These are phyloP conservation scores for Pandemis corylana DNA, from an alignment of 2,888 invertebrate species.

Conservation along the genomic window DNA sequence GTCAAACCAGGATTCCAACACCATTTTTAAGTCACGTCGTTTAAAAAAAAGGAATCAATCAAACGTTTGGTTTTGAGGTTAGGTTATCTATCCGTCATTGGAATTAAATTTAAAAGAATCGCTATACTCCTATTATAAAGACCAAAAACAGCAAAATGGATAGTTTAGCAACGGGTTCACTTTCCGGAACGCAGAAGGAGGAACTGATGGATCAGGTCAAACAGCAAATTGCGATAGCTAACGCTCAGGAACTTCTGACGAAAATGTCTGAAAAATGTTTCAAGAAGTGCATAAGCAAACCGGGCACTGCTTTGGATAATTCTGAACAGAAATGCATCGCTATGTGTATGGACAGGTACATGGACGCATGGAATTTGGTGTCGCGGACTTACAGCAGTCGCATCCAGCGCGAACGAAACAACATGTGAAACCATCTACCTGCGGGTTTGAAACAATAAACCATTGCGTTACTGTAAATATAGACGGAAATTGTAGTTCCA, in stretches of 20 bases:
- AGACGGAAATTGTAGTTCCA: constrained; percentile 70
- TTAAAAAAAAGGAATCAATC: constrained; percentile 8
- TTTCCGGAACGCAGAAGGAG: constrained; percentile 90
- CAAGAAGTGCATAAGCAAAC: constrained; percentile 96
- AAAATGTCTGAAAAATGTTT: constrained; percentile 99
- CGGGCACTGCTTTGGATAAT: constrained; percentile 94
- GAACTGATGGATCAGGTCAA: constrained; percentile 97
- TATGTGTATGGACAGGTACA: constrained; percentile 99
- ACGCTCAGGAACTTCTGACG: constrained; percentile 96
- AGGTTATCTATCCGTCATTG: constrained; percentile 61
- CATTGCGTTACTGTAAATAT: constrained; percentile 75
- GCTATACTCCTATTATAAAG: constrained; percentile 27
- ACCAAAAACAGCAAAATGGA: constrained; percentile 78
- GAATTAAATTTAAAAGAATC: constrained; percentile 42
- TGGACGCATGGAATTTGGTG: constrained; percentile 98
- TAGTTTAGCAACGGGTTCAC: constrained; percentile 80
- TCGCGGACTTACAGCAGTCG: constrained; percentile 94
- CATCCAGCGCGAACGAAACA: constrained; percentile 91
- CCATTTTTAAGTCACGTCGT: neutral
- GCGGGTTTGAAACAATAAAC: constrained; percentile 51
- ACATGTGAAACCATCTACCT: constrained; percentile 74
- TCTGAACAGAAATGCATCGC: constrained; percentile 98
- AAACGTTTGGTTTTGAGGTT: constrained; percentile 61
- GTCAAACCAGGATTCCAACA: neutral
- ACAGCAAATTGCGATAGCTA: constrained; percentile 97